Percentiles rank a stretch among this genome's conserved stretches.
Evolutionary conservation across 2,888 invertebrate species (phyloP).

Genomic region (Cephus runcator): DNA sequence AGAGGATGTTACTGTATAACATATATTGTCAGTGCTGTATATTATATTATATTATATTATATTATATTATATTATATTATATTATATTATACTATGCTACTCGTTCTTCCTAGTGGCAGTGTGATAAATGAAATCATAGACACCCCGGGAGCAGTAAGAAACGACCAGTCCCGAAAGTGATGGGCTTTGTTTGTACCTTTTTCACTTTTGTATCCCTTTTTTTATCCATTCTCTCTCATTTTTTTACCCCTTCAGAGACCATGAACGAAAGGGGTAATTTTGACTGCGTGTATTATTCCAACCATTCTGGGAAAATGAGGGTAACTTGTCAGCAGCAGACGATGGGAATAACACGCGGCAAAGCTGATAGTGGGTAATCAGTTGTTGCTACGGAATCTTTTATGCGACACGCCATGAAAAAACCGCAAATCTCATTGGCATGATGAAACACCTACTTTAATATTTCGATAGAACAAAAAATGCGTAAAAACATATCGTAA

Average conservation of each 20-base stretch:
- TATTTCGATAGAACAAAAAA: too few relatives aligned
- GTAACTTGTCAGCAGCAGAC: conserved; percentile 39
- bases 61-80: too few relatives aligned
- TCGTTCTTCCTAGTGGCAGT: conserved; percentile 8
- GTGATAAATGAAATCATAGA: conserved; percentile 41
- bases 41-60: too few relatives aligned
- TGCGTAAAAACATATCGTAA: too few relatives aligned
- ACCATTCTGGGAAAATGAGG: conserved; percentile 10
- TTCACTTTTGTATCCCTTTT: too few relatives aligned
- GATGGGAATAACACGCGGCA: conserved; percentile 41
- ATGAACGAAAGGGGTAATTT: conserved; percentile 30
- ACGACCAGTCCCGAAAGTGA: conserved; percentile 21
- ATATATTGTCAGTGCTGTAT: too few relatives aligned
- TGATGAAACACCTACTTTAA: not conserved
- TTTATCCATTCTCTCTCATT: too few relatives aligned
- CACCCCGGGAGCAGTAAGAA: conserved; percentile 5
- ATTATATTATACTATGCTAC: too few relatives aligned
- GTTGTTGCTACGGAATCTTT: too few relatives aligned
- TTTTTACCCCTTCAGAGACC: not conserved
- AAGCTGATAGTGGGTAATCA: conserved; percentile 34
- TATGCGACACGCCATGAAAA: not conserved
- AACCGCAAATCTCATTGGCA: not conserved
- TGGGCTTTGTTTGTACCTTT: conserved; percentile 20
- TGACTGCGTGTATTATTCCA: conserved; percentile 31
- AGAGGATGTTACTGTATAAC: too few relatives aligned